These are phyloP conservation scores for Anoplolepis gracilipes DNA, from an alignment of 1,140 invertebrate species.

Conservation along the genomic window DNA sequence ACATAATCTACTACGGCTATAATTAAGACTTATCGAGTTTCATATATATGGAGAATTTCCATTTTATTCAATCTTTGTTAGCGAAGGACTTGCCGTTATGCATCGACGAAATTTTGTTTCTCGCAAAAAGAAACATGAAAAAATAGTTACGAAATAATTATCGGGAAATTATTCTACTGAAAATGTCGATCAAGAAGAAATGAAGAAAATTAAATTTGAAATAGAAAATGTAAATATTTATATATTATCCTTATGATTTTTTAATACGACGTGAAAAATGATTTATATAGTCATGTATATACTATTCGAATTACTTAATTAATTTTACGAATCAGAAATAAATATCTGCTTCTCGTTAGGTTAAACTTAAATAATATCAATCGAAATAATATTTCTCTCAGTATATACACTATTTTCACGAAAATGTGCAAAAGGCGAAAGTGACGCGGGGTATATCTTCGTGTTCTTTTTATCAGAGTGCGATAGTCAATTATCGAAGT, in stretches of 20 bases:
- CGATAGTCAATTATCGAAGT: constrained; percentile 17
- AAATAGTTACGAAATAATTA: neutral
- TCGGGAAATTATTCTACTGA: constrained; percentile 4
- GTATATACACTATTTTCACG: too few species aligned
- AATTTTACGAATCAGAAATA: too few species aligned
- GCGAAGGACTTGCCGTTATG: neutral
- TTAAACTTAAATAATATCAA: too few species aligned
- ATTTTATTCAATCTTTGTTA: neutral
- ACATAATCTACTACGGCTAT: neutral
- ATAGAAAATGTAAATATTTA: too few species aligned
- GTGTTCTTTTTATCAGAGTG: constrained; percentile 1
- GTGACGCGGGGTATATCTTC: neutral
- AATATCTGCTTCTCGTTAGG: too few species aligned
- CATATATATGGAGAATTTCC: neutral
- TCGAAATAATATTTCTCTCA: too few species aligned
- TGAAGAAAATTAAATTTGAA: too few species aligned
- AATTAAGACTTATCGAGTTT: constrained; percentile 2
- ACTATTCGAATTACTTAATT: too few species aligned
- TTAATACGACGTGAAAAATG: too few species aligned
- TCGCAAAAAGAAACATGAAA: too few species aligned
- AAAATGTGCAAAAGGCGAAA: neutral
- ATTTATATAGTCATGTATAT: too few species aligned
- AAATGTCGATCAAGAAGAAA: neutral
- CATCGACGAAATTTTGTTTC: neutral
- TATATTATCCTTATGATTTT: too few species aligned